Evolutionary conservation across 2,888 invertebrate species (phyloP).

Genomic region (Arrhopalites spinosus): DNA sequence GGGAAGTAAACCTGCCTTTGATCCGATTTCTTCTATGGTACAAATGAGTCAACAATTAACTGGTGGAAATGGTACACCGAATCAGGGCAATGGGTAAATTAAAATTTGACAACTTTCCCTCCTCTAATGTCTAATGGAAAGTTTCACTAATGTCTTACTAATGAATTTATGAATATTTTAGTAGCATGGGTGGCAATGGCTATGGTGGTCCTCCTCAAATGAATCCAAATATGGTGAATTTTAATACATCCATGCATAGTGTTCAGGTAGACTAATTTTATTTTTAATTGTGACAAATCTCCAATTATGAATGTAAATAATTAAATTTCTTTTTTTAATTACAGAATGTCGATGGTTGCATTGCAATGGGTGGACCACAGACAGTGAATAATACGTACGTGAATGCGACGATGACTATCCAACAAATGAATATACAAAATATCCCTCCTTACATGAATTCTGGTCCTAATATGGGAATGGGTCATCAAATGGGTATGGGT

Average conservation of each 20-base stretch:
- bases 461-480: slow-evolving; percentile 48
- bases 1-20: slow-evolving; percentile 67
- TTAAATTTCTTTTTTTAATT: not conserved
- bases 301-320: not conserved
- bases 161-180: too few relatives aligned
- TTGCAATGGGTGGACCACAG: slow-evolving; percentile 58
- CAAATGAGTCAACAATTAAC: slow-evolving; percentile 94
- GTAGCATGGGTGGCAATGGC: slow-evolving; percentile 56
- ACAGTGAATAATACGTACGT: slow-evolving; percentile 63
- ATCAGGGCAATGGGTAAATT: slow-evolving; percentile 51
- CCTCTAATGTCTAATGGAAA: too few relatives aligned
- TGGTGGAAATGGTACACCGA: slow-evolving; percentile 70
- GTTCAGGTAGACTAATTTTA: slow-evolving; percentile 55
- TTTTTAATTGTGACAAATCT: not conserved
- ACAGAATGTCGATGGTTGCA: slow-evolving; percentile 56
- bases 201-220: slow-evolving; percentile 55
- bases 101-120: not conserved
- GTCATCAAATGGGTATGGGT: slow-evolving; percentile 46
- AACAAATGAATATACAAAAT: slow-evolving; percentile 62
- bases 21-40: slow-evolving; percentile 90
- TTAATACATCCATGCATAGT: slow-evolving; percentile 58
- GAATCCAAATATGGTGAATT: slow-evolving; percentile 60
- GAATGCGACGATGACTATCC: slow-evolving; percentile 63
- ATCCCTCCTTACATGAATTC: slow-evolving; percentile 56
- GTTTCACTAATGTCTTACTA: too few relatives aligned